Base-by-base conservation (phyloP, 2,113 vertebrate genomes). In the Microtus pennsylvanicus region DNA sequence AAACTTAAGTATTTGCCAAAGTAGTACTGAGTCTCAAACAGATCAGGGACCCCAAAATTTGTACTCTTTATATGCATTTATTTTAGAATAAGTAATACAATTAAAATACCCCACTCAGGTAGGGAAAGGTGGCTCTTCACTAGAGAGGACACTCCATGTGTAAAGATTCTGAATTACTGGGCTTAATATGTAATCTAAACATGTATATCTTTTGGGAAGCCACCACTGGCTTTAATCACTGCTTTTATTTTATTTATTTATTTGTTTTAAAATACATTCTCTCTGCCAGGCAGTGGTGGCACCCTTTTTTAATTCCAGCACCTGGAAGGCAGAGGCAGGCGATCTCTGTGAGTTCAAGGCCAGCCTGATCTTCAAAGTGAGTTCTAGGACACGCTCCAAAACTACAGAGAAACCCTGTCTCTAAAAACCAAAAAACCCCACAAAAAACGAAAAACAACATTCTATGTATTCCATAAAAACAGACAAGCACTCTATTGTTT, bases 21-120 rank as follows among this genome's bases (percentile, higher is more conserved):
- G 58, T 63, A 83, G 58, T 83, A 83, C 16, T 83, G 58, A 30
- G 81, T 92, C 42, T 92, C 87, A 90, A 72, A 94, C 10, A 96
- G 78, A 58, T 12, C 42, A 82, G 35, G 22, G 35, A 82, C 21
- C n/a, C 55, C 21, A 83, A 82, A 61, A 83, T 30, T 28, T 83
- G 14, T 63, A 42, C 58, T 63, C n/a, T 83, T 83, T 42, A 63
- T 83, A 83, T 19, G 52, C 45, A 94, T n/a, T 92, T 92, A 83
- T 30, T 90, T 69, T 85, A 24, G 35, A 91, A 87, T 35, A 67
- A 95, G n/a, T 42, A 26, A 94, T 69, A 28, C 42, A 88, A 22
- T 55, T 63, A 82, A 95, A 91, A 19, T 75, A 83, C 6, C 17
- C 7, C 24, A 89, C 33, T 81, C 26, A 75, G 81, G 81, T 85